Evolutionary conservation across 2,113 vertebrate genomes (phyloP).

Genomic region (Salvelinus sp.): DNA sequence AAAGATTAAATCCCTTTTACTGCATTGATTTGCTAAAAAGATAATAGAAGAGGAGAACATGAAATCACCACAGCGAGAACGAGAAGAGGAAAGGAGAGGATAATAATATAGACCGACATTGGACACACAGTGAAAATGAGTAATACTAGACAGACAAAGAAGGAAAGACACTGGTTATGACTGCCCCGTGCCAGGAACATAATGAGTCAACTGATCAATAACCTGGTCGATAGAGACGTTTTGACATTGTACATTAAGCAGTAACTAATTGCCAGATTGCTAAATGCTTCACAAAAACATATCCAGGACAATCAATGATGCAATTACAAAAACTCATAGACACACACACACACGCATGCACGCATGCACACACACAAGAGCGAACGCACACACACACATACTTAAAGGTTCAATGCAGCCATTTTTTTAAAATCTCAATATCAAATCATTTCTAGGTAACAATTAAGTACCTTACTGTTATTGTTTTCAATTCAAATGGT

Average conservation of each 20-base stretch:
- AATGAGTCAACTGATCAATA: conserved; percentile 87
- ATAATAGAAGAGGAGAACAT: neutral
- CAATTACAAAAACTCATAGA: conserved; percentile 32
- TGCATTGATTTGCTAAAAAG: neutral
- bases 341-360: too few species aligned
- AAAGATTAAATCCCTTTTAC: neutral
- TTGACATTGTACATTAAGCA: conserved; percentile 92
- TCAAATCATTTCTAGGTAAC: too few species aligned
- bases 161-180: conserved; percentile 67
- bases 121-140: neutral
- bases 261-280: conserved; percentile 89
- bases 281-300: conserved; percentile 84
- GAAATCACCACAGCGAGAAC: neutral
- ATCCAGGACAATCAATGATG: conserved; percentile 82
- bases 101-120: neutral
- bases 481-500: too few species aligned
- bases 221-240: conserved; percentile 82
- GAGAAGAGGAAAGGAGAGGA: neutral
- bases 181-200: conserved; percentile 70
- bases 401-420: neutral
- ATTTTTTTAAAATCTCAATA: too few species aligned
- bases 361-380: conserved; percentile 14
- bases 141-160: neutral
- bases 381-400: neutral
- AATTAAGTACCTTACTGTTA: too few species aligned